Conservation (phyloP, 1,140 invertebrate species). For the Prorops nasuta region DNA sequence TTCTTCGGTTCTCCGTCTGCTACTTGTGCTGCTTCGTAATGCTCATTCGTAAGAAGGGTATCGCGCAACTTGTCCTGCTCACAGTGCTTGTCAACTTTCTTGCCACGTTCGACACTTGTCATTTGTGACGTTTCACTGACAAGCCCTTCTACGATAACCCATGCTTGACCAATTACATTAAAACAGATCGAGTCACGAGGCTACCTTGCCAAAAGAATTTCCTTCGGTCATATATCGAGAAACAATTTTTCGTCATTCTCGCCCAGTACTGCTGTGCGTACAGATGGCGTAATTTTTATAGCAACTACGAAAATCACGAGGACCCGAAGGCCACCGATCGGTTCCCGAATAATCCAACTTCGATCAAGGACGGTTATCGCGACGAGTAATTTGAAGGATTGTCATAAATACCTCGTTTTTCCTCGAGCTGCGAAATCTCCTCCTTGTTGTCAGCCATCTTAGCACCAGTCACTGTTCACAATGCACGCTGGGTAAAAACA, state of each 20-base stretch:
- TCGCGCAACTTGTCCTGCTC: too few relatives aligned
- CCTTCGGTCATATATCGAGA: conserved; percentile 12
- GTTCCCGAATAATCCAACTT: too few relatives aligned
- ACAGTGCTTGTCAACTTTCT: too few relatives aligned
- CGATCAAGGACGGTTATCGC: conserved; percentile 7
- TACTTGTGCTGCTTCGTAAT: too few relatives aligned
- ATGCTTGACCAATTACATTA: too few relatives aligned
- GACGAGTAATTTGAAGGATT: conserved; percentile 12
- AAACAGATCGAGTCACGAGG: too few relatives aligned
- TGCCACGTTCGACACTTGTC: conserved; percentile 12
- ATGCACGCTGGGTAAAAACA: conserved; percentile 55
- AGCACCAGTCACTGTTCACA: conserved; percentile 57
- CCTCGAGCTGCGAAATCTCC: conserved; percentile 58
- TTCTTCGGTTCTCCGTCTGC: too few relatives aligned
- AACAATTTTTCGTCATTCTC: conserved; percentile 17
- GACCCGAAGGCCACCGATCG: conserved; percentile 1
- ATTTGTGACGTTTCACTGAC: conserved; percentile 13
- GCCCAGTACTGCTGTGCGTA: conserved; percentile 14
- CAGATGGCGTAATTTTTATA: conserved; percentile 39
- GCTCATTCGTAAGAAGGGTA: too few relatives aligned
- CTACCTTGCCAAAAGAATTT: too few relatives aligned
- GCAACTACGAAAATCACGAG: conserved; percentile 19
- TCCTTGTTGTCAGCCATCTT: conserved; percentile 65
- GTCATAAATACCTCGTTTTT: conserved; percentile 58
- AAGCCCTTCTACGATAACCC: conserved; percentile 1